phyloP scores from a whole-genome alignment of 2,113 vertebrate species.

The Lagopus leucura region DNA sequence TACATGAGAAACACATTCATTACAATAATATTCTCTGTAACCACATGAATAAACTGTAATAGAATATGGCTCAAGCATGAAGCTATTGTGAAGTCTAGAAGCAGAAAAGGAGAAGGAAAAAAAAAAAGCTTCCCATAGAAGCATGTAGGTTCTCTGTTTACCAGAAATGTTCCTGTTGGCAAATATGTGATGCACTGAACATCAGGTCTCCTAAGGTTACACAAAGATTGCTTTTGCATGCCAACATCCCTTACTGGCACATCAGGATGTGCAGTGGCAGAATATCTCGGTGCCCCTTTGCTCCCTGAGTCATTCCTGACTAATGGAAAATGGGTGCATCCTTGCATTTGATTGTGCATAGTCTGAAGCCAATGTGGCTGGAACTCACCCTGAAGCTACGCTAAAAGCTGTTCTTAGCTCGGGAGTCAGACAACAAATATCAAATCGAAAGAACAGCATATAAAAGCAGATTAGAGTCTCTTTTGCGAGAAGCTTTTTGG shows the following conservation, averaged over 20 bases:
- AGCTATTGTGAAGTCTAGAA: background rate
- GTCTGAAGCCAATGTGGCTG: background rate
- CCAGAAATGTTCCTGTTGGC: background rate
- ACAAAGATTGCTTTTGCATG: background rate
- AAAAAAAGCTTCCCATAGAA: background rate
- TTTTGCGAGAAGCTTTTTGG: background rate
- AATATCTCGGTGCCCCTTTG: fast-evolving
- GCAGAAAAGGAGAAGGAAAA: background rate
- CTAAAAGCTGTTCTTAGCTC: background rate
- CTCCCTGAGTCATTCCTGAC: background rate
- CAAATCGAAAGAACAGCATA: background rate
- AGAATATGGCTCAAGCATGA: background rate
- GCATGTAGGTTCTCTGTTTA: background rate
- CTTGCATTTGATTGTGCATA: background rate
- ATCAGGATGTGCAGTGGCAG: background rate
- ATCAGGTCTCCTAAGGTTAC: background rate
- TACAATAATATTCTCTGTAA: conserved; percentile 6
- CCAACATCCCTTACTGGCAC: background rate
- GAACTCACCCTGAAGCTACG: background rate
- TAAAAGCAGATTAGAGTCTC: background rate
- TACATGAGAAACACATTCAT: background rate
- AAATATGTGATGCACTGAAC: background rate
- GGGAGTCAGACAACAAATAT: background rate
- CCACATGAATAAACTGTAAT: conserved; percentile 20
- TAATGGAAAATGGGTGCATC: background rate